Evolutionary conservation across 37 sponge, comb jelly and placozoan species (phyloP), one percentile per base, ranked within the genome.

Genomic region (Agelas oroides): DNA sequence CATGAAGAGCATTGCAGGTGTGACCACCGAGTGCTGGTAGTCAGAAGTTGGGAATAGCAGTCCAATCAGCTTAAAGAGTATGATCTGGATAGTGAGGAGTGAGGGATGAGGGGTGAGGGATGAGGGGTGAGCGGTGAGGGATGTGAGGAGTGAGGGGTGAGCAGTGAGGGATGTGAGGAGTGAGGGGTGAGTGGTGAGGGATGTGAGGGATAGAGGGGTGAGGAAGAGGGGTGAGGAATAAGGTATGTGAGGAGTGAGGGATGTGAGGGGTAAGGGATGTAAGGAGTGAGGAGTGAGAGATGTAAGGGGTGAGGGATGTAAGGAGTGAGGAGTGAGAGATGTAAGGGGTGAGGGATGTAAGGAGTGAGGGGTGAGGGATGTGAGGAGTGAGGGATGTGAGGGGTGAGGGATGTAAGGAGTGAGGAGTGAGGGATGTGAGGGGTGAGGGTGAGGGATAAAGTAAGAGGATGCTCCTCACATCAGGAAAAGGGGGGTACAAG

Each of bases 1-100:
- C 82, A 97, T 79, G 3, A 88, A 37, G 41, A 88, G 59, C 53
- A 90, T 36, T 18, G 89, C 67, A 18, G 97, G 88, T 28, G 94
- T 94, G 62, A 76, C 61, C 21, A 97, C 65, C 0, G 90, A 85
- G 56, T 92, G 92, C 40, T 84, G 57, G 72, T 85, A 89, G 82
- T 94, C 95, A 18, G 97, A 93, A 28, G 83, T 83, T 17, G 97
- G 90, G 65, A 93, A 97, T 23, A 97, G 23, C 21, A 70, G 13
- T 30, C 62, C 80, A 38, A 89, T 39, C 71, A 94, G 32, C 61
- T 83, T 84, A 58, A 94, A 94, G 13, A 91, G n/a, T 8, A 91
- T 28, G 33, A 94, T 63, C 92, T 90, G n/a, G n/a, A 81, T 18
- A 79, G 28, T 18, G 35, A 39, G 31, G 23, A 77, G 25, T 3